Conservation (phyloP, 2,888 invertebrate species). For the Drosophila conformis region DNA sequence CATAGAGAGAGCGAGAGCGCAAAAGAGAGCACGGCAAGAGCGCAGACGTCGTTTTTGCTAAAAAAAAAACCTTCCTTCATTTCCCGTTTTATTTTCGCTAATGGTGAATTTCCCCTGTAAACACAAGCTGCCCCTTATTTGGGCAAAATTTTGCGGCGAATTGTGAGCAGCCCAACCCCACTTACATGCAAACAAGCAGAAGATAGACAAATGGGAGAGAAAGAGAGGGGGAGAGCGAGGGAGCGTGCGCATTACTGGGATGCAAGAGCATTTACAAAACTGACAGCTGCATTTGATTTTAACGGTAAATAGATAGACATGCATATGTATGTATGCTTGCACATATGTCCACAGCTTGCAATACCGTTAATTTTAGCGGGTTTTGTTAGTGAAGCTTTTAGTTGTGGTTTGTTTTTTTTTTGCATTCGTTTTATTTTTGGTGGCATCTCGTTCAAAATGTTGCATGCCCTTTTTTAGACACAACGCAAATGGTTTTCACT, state of each 20-base stretch:
- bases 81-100: background rate
- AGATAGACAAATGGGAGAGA: background rate
- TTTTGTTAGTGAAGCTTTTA: slow-evolving; percentile 33
- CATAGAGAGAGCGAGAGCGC: slow-evolving; percentile 9
- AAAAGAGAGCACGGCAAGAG: background rate
- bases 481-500: slow-evolving; percentile 56
- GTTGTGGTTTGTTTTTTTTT: slow-evolving; percentile 18
- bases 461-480: slow-evolving; percentile 61
- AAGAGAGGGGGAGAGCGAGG: background rate
- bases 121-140: slow-evolving; percentile 53
- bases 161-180: slow-evolving; percentile 34
- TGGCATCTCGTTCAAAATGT: slow-evolving; percentile 38
- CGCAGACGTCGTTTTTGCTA: slow-evolving; percentile 47
- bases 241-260: slow-evolving; percentile 17
- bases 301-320: slow-evolving; percentile 43
- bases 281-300: slow-evolving; percentile 60
- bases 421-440: slow-evolving; percentile 33
- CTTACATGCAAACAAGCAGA: slow-evolving; percentile 2
- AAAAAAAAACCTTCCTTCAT: background rate
- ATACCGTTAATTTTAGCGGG: slow-evolving; percentile 49
- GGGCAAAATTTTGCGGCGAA: slow-evolving; percentile 66
- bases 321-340: slow-evolving; percentile 8
- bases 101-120: slow-evolving; percentile 47
- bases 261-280: slow-evolving; percentile 34
- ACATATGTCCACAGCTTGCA: slow-evolving; percentile 18